Base-by-base conservation (phyloP, 2,888 invertebrate genomes). In the Heteromurus nitidus region DNA sequence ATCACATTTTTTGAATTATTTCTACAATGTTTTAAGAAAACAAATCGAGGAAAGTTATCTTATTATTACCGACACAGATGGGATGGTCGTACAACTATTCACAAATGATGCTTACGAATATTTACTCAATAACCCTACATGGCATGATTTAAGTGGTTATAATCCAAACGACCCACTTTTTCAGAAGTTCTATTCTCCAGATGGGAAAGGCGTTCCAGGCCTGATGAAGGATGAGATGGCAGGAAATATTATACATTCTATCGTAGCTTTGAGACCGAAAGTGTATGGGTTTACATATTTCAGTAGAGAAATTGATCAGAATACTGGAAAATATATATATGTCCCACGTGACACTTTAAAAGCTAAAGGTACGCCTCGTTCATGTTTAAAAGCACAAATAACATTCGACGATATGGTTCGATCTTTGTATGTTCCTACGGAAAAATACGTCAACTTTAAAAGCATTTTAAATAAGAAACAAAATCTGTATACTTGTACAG, bases 31-130 rank as follows among this genome's bases (percentile, higher is more conserved):
- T 22, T 44, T 44, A n/a, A 65, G 16, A 16, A 65, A 65, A 24
- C 7, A 2, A 1, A 64, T 64, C n/a, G n/a, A n/a, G n/a, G n/a
- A n/a, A n/a, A n/a, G n/a, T n/a, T n/a, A n/a, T n/a, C n/a, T n/a
- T n/a, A n/a, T 36, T n/a, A n/a, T n/a, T n/a, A n/a, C n/a, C 13
- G 65, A 65, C 16, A 65, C 65, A 2, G 65, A 65, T 26, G 65
- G 65, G 36, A 13, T 44, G 3, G 22, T 65, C 24, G 26, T 65
- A n/a, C n/a, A n/a, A n/a, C n/a, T n/a, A n/a, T n/a, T n/a, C n/a
- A n/a, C n/a, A n/a, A n/a, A n/a, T n/a, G 18, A 65, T 24, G 16
- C 44, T 44, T 65, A 65, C 26, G 9, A 65, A 22, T 65, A 16
- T 44, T 22, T 65, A 24, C 2, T 3, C 0, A 20, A 65, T 5